Evolutionary conservation across 2,113 vertebrate species (phyloP), one percentile per base, ranked within the genome.

Genomic region (Romanogobio albipinnatus): DNA sequence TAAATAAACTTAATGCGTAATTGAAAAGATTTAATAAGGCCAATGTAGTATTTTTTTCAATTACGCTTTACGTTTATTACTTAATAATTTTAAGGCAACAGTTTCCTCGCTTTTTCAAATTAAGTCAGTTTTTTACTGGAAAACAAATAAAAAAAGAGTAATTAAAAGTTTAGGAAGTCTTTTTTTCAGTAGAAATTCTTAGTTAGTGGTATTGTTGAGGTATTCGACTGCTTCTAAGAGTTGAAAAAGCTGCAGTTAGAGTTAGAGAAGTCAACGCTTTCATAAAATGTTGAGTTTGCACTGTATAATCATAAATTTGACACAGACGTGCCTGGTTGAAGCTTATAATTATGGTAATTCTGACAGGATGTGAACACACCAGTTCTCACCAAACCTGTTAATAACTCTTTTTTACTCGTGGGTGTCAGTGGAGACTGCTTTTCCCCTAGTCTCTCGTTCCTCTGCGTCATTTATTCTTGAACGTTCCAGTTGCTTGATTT

Each of bases 401-500:
- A 62, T 58, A 76, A 58, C 22, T 70, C 24, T n/a, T 29, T 47
- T 22, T 22, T 17, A 84, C 62, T 39, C 17, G 22, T 0, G 1
- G 9, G 11, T 64, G 33, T 45, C 29, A 39, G 29, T 26, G 7
- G 4, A 77, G 36, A 29, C 71, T 51, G 29, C 66, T 76, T 84
- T 75, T 47, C 56, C 11, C 62, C 5, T 2, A 29, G 0, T 36
- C 14, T 15, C 56, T 45, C 11, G 33, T 22, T 70, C 51, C 33
- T 78, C 83, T 5, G 29, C 75, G 15, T 85, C 76, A 85, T 85
- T 85, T 80, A 74, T 73, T 80, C 53, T 36, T 36, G 11, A 85
- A 39, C 4, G 84, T 86, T 86, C 84, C 84, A 76, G 77, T 53
- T 66, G 84, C 84, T 66, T 86, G 78, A 81, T 81, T 59, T 5